Base-by-base conservation (phyloP, 1,140 invertebrate genomes). In the Drosophila suzukii region DNA sequence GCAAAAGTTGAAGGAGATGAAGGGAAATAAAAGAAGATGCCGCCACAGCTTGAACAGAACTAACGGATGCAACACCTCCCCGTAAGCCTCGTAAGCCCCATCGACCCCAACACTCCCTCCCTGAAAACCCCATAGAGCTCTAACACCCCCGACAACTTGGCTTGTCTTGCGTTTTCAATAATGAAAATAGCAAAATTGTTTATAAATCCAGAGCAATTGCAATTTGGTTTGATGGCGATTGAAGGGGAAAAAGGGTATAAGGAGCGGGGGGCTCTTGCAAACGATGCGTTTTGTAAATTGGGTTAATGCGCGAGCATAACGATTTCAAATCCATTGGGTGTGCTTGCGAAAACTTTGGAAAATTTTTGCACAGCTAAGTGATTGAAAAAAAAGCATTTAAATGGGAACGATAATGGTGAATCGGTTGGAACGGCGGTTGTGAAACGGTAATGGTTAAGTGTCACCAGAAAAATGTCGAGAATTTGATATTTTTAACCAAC, bases 101-200 rank as follows among this genome's bases (percentile, higher is more conserved):
- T 4, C n/a, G n/a, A n/a, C n/a, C 13, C 44, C 55, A 20, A 8
- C 8, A 38, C 3, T 4, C 6, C 39, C n/a, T 6, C 32, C 39
- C 20, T n/a, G 17, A 24, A 34, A 34, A 34, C 32, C 32, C 32
- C 32, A 34, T 34, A 10, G 32, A 34, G 8, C 32, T 3, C 32
- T n/a, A 15, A 46, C 55, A 15, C 58, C 34, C 57, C n/a, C 17
- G 17, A 24, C 55, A 50, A 58, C 56, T 76, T 68, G n/a, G 38
- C 75, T 39, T 44, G 36, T 39, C 46, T 49, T 51, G 50, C 60
- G 36, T 50, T 58, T 77, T 77, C 60, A 59, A 76, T 73, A 78
- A 77, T 75, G 66, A 73, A 81, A 76, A 63, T 73, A 56, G 75
- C 58, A 55, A 71, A 82, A 78, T 78, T 82, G 70, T 82, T 82